Percentiles rank a stretch among this genome's conserved stretches.
Evolutionary conservation across 1,140 invertebrate genomes (phyloP).

Genomic region (Conus ventricosus): DNA sequence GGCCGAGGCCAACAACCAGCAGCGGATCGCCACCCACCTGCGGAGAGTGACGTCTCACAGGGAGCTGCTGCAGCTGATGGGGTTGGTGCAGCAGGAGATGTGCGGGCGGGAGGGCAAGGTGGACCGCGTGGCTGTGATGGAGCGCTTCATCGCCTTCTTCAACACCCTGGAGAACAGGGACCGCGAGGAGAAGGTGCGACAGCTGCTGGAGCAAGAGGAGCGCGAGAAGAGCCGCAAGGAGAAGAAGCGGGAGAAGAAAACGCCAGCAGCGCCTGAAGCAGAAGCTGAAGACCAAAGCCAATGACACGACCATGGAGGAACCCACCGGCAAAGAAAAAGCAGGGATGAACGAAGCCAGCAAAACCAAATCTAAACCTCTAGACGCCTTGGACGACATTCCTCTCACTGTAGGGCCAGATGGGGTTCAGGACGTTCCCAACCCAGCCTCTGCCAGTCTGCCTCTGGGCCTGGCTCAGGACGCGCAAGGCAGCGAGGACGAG

Average conservation of each 20-base stretch:
- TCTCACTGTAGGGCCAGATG: slow-evolving; percentile 23
- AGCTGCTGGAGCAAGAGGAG: slow-evolving; percentile 56
- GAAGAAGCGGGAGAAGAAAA: slow-evolving; percentile 57
- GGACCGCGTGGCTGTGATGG: slow-evolving; percentile 35
- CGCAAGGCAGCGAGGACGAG: slow-evolving; percentile 20
- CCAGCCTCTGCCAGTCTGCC: background rate
- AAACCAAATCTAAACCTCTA: background rate
- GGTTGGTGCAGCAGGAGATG: slow-evolving; percentile 14
- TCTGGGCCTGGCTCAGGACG: background rate
- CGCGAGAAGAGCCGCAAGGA: slow-evolving; percentile 46
- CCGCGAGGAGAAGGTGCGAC: slow-evolving; percentile 46
- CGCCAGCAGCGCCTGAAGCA: slow-evolving; percentile 48
- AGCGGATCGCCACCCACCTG: slow-evolving; percentile 30
- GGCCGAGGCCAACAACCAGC: slow-evolving; percentile 44
- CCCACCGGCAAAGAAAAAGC: background rate
- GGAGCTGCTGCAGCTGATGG: slow-evolving; percentile 29
- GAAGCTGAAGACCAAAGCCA: slow-evolving; percentile 31
- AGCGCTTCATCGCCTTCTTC: slow-evolving; percentile 47
- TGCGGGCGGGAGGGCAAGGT: slow-evolving; percentile 22
- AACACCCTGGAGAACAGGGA: slow-evolving; percentile 42
- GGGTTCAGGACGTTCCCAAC: slow-evolving; percentile 6
- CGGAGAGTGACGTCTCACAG: slow-evolving; percentile 5
- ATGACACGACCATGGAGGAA: background rate
- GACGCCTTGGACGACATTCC: slow-evolving; percentile 26
- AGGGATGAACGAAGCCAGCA: background rate